phyloP scores from a whole-genome alignment of 2,113 vertebrate species.

The Calyptomena viridis region DNA sequence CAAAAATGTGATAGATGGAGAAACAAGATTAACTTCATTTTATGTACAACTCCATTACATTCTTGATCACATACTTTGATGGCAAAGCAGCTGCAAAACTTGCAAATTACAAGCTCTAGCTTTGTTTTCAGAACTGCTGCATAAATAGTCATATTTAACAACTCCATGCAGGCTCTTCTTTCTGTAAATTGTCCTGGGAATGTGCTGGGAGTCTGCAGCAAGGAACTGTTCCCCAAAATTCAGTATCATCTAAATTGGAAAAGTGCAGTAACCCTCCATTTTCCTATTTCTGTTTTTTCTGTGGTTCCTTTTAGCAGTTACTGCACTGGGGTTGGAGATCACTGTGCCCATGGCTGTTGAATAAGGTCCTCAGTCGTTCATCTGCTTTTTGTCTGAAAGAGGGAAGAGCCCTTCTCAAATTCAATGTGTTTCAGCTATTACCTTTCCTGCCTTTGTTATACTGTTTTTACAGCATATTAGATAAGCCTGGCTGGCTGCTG shows the following conservation, averaged over 20 bases:
- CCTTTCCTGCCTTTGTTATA: not conserved
- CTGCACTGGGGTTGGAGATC: not conserved
- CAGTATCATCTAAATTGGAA: not conserved
- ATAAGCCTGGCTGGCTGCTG: constrained; percentile 10
- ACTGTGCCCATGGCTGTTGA: not conserved
- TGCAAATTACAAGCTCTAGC: not conserved
- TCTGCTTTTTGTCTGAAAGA: not conserved
- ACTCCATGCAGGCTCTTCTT: not conserved
- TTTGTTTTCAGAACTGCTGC: constrained; percentile 21
- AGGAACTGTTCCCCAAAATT: not conserved
- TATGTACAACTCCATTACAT: not conserved
- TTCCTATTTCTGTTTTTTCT: not conserved
- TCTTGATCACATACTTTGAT: constrained; percentile 6
- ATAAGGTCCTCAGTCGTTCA: not conserved
- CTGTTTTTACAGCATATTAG: not conserved
- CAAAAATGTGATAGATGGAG: not conserved
- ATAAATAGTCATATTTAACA: not conserved
- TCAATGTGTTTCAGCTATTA: not conserved
- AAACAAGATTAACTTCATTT: not conserved
- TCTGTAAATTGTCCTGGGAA: not conserved
- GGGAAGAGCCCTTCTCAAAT: not conserved
- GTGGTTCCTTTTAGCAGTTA: not conserved
- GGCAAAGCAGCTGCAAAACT: not conserved
- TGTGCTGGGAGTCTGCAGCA: not conserved
- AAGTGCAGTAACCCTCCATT: not conserved